A percentile compares a stretch with the other conserved stretches of the same genome.
These are phyloP conservation scores for Neoseiulus cucumeris DNA, from an alignment of 1,140 invertebrate genomes.

Conservation along the genomic window DNA sequence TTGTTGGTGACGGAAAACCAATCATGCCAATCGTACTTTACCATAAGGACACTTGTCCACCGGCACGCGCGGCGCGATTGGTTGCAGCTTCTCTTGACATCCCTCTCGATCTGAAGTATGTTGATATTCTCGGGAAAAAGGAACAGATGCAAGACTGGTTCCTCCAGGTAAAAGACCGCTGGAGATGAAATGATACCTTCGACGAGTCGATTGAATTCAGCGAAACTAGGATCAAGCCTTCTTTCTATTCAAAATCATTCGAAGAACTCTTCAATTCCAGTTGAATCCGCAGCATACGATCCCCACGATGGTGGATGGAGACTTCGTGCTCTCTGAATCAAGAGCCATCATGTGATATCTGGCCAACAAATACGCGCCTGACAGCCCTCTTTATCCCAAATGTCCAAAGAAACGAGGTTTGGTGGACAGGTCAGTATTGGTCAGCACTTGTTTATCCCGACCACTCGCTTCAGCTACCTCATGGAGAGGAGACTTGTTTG, in stretches of 20 bases:
- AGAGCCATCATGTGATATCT: slow-evolving; percentile 50
- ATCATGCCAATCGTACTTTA: too few relatives aligned
- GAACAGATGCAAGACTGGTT: neutral
- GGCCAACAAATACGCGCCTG: slow-evolving; percentile 45
- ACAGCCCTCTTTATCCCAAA: slow-evolving; percentile 45
- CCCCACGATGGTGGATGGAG: slow-evolving; percentile 19
- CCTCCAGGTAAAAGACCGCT: neutral
- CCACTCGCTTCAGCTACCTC: too few relatives aligned
- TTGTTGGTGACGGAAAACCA: too few relatives aligned
- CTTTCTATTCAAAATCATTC: neutral
- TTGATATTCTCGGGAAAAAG: neutral
- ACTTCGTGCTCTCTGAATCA: slow-evolving; percentile 15
- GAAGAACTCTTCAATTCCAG: neutral
- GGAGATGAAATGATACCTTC: too few relatives aligned
- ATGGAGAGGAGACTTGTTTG: too few relatives aligned
- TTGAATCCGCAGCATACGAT: slow-evolving; percentile 10
- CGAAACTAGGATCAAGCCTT: neutral
- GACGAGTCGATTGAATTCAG: neutral
- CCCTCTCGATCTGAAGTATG: neutral
- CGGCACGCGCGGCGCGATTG: neutral
- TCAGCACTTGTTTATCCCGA: too few relatives aligned
- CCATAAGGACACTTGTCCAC: too few relatives aligned
- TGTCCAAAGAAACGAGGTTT: slow-evolving; percentile 42
- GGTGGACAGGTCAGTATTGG: slow-evolving; percentile 36
- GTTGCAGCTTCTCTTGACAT: neutral